These are phyloP conservation scores for Natator depressus DNA, from an alignment of 2,113 vertebrate genomes.

Conservation along the genomic window DNA sequence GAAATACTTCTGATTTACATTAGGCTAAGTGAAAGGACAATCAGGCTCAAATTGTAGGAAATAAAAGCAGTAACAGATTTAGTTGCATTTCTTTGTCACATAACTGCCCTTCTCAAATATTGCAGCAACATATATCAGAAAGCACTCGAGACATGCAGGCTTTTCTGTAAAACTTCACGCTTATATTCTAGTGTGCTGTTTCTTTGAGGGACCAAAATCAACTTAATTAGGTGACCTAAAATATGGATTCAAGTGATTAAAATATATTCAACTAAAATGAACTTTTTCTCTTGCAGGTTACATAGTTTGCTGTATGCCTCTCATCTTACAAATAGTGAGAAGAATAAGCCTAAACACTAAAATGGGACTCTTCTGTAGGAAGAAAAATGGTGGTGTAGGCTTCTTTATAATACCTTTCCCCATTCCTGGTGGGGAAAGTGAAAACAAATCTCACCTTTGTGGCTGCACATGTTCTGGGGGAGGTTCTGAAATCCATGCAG, in stretches of 20 bases:
- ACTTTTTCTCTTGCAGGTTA: background rate
- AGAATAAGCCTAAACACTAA: background rate
- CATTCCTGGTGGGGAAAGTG: too few species aligned
- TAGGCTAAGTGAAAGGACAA: background rate
- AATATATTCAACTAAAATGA: background rate
- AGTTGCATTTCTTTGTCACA: background rate
- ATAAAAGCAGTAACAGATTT: background rate
- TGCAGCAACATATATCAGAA: background rate
- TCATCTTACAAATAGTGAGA: background rate
- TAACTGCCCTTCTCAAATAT: background rate
- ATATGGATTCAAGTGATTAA: background rate
- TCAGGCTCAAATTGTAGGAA: background rate
- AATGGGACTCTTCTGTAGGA: background rate
- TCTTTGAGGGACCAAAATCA: background rate
- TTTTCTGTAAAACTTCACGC: background rate
- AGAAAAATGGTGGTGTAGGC: background rate
- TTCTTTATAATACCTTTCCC: background rate
- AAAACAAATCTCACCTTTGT: background rate
- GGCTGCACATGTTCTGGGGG: background rate
- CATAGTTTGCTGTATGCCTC: background rate
- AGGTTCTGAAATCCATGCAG: background rate
- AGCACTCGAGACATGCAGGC: background rate
- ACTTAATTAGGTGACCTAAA: background rate
- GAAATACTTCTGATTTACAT: background rate
- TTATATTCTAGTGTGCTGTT: background rate